phyloP scores from a whole-genome alignment of 2,888 invertebrate species.

The Volucella bombylans region DNA sequence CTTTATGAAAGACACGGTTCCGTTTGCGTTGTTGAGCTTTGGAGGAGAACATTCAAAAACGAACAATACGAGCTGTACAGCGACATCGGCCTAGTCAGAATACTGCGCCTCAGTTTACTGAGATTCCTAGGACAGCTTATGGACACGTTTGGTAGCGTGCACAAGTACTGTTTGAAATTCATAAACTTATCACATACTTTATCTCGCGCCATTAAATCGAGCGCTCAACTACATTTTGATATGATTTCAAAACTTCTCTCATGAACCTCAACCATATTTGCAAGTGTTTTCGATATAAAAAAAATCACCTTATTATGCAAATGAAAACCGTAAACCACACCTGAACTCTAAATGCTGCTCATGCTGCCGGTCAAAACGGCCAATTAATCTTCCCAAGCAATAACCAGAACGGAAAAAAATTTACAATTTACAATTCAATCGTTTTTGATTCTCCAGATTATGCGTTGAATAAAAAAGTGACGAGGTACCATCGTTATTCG shows the following conservation, averaged over 20 bases:
- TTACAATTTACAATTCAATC: conserved; percentile 53
- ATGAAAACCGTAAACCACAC: conserved; percentile 52
- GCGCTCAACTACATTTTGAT: not conserved
- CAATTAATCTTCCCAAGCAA: conserved; percentile 10
- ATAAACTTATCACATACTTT: conserved; percentile 16
- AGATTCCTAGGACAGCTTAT: no score
- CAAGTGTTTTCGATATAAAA: conserved; percentile 42
- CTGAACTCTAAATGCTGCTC: conserved; percentile 30
- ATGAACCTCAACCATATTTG: conserved; percentile 29
- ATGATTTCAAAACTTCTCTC: conserved; percentile 25
- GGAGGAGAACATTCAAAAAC: no score
- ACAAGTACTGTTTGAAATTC: no score
- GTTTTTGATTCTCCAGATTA: conserved; percentile 26
- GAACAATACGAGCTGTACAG: no score
- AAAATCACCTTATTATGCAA: conserved; percentile 60
- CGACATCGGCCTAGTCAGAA: no score
- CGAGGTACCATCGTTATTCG: conserved; percentile 14
- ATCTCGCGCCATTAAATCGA: conserved; percentile 12
- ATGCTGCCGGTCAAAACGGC: conserved; percentile 17
- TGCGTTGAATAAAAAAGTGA: conserved; percentile 23
- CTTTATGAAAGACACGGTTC: no score
- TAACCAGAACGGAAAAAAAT: conserved; percentile 20
- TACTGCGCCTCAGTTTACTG: no score
- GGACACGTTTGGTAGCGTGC: no score
- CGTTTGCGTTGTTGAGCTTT: no score